These are phyloP conservation scores for Saturnia pavonia DNA, from an alignment of 2,888 invertebrate genomes.

Conservation along the genomic window DNA sequence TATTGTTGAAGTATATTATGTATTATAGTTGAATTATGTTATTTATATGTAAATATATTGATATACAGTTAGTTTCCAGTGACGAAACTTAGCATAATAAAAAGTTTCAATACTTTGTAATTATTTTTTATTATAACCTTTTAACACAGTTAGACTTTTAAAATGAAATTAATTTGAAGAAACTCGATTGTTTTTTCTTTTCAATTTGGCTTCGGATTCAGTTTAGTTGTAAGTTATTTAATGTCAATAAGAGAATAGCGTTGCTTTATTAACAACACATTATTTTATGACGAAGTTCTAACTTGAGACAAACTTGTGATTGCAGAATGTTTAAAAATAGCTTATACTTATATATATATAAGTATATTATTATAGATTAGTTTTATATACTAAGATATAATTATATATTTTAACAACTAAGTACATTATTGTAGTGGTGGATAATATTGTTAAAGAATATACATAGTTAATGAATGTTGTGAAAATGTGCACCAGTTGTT, in stretches of 20 bases:
- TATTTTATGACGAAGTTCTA: background rate
- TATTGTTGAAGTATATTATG: background rate
- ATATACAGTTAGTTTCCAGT: background rate
- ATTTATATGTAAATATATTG: background rate
- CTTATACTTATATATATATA: background rate
- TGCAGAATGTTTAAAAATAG: background rate
- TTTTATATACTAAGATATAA: background rate
- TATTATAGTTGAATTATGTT: background rate
- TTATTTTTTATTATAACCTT: background rate
- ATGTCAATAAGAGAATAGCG: background rate
- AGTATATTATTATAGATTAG: background rate
- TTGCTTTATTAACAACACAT: background rate
- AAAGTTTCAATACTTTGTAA: background rate
- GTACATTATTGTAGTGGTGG: background rate
- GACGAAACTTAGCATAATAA: background rate
- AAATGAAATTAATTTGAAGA: background rate
- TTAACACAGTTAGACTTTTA: no score
- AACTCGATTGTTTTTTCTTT: background rate
- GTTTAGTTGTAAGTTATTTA: background rate
- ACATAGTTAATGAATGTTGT: background rate
- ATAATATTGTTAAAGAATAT: background rate
- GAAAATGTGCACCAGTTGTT: background rate
- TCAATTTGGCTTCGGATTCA: background rate
- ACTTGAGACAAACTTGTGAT: background rate
- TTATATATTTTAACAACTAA: no score